Percentiles rank a stretch among this genome's conserved stretches.
Conservation (phyloP, 2,797 vertebrate species). For the Cirrhinus molitorella region DNA sequence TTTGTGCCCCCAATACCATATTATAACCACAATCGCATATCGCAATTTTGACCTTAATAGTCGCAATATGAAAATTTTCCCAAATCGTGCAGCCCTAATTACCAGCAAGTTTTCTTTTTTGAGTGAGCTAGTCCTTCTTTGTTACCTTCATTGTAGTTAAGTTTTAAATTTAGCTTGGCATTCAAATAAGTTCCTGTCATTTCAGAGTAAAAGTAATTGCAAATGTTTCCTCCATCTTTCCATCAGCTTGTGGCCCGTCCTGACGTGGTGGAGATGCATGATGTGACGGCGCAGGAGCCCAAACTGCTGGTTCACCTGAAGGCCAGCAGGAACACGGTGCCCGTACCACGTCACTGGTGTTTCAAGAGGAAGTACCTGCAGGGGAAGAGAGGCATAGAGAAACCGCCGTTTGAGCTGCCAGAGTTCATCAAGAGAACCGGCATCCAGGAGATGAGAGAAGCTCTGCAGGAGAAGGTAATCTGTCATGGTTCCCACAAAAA, state of each 20-base stretch:
- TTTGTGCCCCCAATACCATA: too few relatives aligned
- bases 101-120: neutral
- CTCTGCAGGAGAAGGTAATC: conserved; percentile 92
- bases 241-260: conserved; percentile 89
- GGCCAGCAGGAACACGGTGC: conserved; percentile 93
- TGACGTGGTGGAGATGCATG: conserved; percentile 96
- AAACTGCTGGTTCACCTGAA: conserved; percentile 95
- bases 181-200: neutral
- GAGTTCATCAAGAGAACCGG: conserved; percentile 95
- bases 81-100: too few relatives aligned
- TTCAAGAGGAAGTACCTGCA: conserved; percentile 97
- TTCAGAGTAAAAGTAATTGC: neutral
- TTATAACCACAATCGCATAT: too few relatives aligned
- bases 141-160: neutral
- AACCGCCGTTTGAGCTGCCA: conserved; percentile 92
- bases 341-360: conserved; percentile 95
- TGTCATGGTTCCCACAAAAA: neutral
- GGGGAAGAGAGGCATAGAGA: conserved; percentile 96
- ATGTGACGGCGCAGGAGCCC: conserved; percentile 93
- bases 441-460: conserved; percentile 97
- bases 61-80: too few relatives aligned
- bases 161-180: neutral
- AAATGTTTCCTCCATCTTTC: neutral
- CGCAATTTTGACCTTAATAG: too few relatives aligned
- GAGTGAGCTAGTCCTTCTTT: neutral